Percentiles rank a stretch among this genome's conserved stretches.
phyloP scores from a whole-genome alignment of 2,113 vertebrate genomes.

The Saccopteryx leptura region DNA sequence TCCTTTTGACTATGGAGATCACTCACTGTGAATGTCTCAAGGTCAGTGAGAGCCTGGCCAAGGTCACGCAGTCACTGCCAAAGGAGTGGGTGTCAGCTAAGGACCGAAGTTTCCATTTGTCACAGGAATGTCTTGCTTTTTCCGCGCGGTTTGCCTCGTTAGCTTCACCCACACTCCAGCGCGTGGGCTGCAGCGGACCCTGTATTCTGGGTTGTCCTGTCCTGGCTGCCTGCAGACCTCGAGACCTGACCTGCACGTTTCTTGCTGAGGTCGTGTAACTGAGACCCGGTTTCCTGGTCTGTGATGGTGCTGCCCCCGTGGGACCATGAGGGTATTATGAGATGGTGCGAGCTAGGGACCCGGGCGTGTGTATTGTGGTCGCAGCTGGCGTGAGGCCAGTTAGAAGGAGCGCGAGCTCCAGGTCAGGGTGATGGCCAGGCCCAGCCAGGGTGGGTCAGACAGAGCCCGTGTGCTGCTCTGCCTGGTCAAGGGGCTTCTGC shows the following conservation, averaged over 20 bases:
- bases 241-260: not conserved
- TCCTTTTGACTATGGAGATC: slow-evolving; percentile 58
- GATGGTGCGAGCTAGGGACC: not conserved
- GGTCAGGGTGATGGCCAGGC: fast-evolving
- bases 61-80: slow-evolving; percentile 45
- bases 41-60: slow-evolving; percentile 48
- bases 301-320: fast-evolving
- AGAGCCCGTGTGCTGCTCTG: not conserved
- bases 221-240: not conserved
- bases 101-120: not conserved
- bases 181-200: not conserved
- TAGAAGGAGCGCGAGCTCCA: not conserved
- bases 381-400: not conserved
- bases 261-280: not conserved
- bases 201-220: not conserved
- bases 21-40: not conserved
- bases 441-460: fast-evolving
- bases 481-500: not conserved
- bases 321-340: fast-evolving
- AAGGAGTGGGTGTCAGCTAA: not conserved
- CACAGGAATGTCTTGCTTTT: not conserved
- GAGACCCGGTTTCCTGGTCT: fast-evolving
- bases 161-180: not conserved
- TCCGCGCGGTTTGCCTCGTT: not conserved
- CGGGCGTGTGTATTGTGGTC: fast-evolving